phyloP scores from a whole-genome alignment of 2,888 invertebrate genomes.

The Drosophila maculinotata region DNA sequence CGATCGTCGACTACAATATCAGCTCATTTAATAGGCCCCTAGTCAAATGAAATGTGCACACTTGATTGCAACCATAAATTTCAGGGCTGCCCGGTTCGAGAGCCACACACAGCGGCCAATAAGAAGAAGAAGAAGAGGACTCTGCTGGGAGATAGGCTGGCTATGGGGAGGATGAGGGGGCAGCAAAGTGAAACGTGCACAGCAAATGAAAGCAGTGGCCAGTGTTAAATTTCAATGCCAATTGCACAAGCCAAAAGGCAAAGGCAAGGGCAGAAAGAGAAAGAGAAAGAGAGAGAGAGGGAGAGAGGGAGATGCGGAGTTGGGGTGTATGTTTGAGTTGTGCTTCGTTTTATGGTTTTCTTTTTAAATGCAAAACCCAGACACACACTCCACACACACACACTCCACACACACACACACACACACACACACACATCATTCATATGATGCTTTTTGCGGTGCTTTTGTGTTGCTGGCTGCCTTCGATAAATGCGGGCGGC shows the following conservation, averaged over 20 bases:
- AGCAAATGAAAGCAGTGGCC: conserved; percentile 45
- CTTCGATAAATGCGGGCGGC: conserved; percentile 52
- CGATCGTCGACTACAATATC: conserved; percentile 47
- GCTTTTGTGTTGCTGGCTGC: conserved; percentile 50
- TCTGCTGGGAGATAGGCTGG: neutral
- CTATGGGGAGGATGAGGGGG: neutral
- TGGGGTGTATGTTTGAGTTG: too few species aligned
- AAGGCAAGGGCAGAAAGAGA: conserved; percentile 3
- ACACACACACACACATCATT: conserved; percentile 6
- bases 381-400: conserved; percentile 7
- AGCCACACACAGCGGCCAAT: conserved; percentile 1
- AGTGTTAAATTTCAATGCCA: conserved; percentile 77
- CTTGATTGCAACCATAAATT: conserved; percentile 73
- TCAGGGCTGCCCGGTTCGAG: neutral
- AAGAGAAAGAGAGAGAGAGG: neutral
- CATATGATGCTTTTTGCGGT: conserved; percentile 37
- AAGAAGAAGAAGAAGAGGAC: too few species aligned
- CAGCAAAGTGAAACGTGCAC: conserved; percentile 45
- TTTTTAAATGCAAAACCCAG: conserved; percentile 43
- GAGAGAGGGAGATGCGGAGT: too few species aligned
- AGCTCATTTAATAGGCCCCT: conserved; percentile 48
- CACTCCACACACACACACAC: conserved; percentile 8
- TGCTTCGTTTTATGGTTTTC: conserved; percentile 25
- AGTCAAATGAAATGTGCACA: conserved; percentile 67
- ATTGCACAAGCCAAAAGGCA: conserved; percentile 58